These are phyloP conservation scores for Erebia aethiops DNA, from an alignment of 2,888 invertebrate genomes.

Conservation along the genomic window DNA sequence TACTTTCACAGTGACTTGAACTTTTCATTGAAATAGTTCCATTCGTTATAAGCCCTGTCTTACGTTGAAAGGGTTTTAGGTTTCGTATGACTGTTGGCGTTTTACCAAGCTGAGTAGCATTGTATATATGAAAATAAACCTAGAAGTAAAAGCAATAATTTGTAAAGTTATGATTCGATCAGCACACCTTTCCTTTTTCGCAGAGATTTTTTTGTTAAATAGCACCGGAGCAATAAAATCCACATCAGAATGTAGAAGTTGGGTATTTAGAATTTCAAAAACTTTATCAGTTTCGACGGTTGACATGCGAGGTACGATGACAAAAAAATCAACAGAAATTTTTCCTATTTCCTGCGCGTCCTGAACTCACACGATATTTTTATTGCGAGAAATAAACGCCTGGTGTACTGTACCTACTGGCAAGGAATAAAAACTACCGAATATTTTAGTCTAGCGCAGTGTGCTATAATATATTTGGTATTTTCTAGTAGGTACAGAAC, in stretches of 20 bases:
- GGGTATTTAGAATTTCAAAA: background rate
- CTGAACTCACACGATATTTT: constrained; percentile 5
- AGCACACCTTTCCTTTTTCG: background rate
- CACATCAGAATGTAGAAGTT: too few relatives aligned
- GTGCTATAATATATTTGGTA: background rate
- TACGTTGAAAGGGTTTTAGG: background rate
- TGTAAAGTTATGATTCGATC: background rate
- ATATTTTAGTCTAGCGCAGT: background rate
- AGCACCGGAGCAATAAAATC: too few relatives aligned
- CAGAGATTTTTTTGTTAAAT: too few relatives aligned
- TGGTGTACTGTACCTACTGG: background rate
- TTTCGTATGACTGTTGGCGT: background rate
- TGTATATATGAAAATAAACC: too few relatives aligned
- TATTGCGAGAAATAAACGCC: constrained; percentile 6
- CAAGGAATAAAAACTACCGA: constrained; percentile 2
- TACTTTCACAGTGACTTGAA: background rate
- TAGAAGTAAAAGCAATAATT: too few relatives aligned
- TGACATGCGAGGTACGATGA: background rate
- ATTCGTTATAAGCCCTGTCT: background rate
- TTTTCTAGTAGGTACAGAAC: too few relatives aligned
- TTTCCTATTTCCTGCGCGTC: constrained; percentile 1
- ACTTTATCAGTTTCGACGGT: background rate
- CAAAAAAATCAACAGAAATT: constrained; percentile 10
- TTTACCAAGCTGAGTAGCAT: background rate
- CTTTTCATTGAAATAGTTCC: constrained; percentile 6